Evolutionary conservation across 2,797 vertebrate species (phyloP), one percentile per base, ranked within the genome.

Genomic region (Prunella strophiata): DNA sequence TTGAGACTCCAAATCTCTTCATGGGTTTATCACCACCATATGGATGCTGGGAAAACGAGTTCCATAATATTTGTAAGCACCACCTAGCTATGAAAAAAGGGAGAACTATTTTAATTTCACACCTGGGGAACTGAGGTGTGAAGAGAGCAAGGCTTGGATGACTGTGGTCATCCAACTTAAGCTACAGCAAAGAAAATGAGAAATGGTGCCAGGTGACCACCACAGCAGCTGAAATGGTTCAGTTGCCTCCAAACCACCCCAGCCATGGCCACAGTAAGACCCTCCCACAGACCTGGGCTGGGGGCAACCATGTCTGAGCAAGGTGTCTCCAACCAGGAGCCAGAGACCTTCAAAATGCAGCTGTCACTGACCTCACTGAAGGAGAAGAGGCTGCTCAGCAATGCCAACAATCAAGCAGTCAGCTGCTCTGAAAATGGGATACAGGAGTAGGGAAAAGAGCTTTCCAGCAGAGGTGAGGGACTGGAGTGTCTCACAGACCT

Each of bases 401-500:
- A 23, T 32, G 48, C 50, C 70, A 63, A 50, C 20, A 67, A 38
- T 23, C 42, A 47, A 66, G 27, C 36, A 70, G 61, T 4, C n/a
- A 52, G 65, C 40, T 3, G 3, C 11, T 80, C 55, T 55, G 58
- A 54, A 84, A 78, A 84, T 3, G 13, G 27, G 42, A 54, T 29
- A 68, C 65, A 84, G 5, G 5, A 57, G 62, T 6, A 47, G 19
- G 26, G 29, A 54, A 50, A 80, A 6, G 4, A 74, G 14, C 14
- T 81, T 74, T 85, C 22, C 62, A 81, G 22, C 25, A 80, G 30
- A 1, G 5, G 16, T 61, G 40, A 65, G 27, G 27, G 47, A 67
- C 52, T 80, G 0, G 0, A 13, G 0, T 57, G 50, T 32, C 38
- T 61, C 13, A 2, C 42, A 85, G 32, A 74, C 9, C 45, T 47